These are phyloP conservation scores for Ectemnius lituratus DNA, from an alignment of 2,888 invertebrate species.

Conservation along the genomic window DNA sequence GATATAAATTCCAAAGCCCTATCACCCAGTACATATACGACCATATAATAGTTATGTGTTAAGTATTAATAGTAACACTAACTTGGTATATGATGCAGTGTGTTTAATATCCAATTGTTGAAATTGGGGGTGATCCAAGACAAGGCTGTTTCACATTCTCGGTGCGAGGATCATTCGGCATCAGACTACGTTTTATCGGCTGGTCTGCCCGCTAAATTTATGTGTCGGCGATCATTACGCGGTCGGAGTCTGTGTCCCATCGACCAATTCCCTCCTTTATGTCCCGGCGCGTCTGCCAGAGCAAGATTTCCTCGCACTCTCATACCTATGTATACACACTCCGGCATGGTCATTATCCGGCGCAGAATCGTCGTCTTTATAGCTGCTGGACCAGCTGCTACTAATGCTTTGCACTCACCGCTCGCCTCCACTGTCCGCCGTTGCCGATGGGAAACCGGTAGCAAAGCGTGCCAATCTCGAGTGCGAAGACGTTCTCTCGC, in stretches of 20 bases:
- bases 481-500: neutral
- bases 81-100: too few species aligned
- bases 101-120: too few species aligned
- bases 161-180: too few species aligned
- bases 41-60: too few species aligned
- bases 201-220: slow-evolving; percentile 61
- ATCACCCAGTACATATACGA: too few species aligned
- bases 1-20: too few species aligned
- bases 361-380: slow-evolving; percentile 33
- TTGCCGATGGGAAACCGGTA: slow-evolving; percentile 32
- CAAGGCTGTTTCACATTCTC: too few species aligned
- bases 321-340: slow-evolving; percentile 11
- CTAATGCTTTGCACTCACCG: neutral
- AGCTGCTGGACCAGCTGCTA: slow-evolving; percentile 28
- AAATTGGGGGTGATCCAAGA: too few species aligned
- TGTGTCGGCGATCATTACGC: slow-evolving; percentile 56
- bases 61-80: too few species aligned
- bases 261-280: slow-evolving; percentile 44
- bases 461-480: slow-evolving; percentile 34
- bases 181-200: slow-evolving; percentile 47
- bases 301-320: slow-evolving; percentile 8
- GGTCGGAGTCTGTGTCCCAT: slow-evolving; percentile 34
- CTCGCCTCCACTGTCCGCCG: slow-evolving; percentile 21
- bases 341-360: slow-evolving; percentile 30
- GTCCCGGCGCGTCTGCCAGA: slow-evolving; percentile 23